Evolutionary conservation across 2,113 vertebrate genomes (phyloP).

Genomic region (human): DNA sequence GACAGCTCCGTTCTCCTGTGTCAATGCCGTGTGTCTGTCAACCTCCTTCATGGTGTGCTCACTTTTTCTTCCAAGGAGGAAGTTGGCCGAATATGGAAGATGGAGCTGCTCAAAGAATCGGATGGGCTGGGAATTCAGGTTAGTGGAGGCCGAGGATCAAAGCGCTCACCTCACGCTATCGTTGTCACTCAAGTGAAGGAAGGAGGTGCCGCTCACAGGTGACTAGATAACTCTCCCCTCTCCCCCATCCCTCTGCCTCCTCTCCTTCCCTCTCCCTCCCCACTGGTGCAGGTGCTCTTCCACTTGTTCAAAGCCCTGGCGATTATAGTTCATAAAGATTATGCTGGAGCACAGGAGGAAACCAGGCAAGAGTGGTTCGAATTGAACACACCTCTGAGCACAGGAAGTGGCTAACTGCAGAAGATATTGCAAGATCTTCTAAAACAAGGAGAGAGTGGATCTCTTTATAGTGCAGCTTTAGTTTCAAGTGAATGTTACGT

Average conservation of each 20-base stretch:
- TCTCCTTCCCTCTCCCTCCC: background rate
- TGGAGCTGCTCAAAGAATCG: conserved; percentile 95
- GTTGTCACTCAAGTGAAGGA: conserved; percentile 94
- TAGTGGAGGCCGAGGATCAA: conserved; percentile 95
- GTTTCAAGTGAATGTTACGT: background rate
- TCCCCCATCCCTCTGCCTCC: background rate
- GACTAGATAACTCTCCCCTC: conserved; percentile 53
- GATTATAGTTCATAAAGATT: background rate
- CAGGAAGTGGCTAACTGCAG: conserved; percentile 37
- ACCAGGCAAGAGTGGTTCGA: background rate
- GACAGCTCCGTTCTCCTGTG: background rate
- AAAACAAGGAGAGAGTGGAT: background rate
- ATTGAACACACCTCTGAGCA: conserved; percentile 35
- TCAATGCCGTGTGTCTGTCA: conserved; percentile 8
- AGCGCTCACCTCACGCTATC: conserved; percentile 94
- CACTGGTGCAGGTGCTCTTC: background rate
- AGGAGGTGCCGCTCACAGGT: conserved; percentile 95
- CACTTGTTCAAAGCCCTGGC: background rate
- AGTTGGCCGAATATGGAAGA: conserved; percentile 96
- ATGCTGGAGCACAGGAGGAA: background rate
- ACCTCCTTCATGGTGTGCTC: conserved; percentile 76
- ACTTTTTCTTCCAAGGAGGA: conserved; percentile 88
- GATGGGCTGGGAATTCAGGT: conserved; percentile 97
- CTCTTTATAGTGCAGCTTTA: background rate
- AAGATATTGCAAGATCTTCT: background rate